Evolutionary conservation across 2,113 vertebrate species (phyloP), one percentile per base, ranked within the genome.

Genomic region (Sorex fumeus): DNA sequence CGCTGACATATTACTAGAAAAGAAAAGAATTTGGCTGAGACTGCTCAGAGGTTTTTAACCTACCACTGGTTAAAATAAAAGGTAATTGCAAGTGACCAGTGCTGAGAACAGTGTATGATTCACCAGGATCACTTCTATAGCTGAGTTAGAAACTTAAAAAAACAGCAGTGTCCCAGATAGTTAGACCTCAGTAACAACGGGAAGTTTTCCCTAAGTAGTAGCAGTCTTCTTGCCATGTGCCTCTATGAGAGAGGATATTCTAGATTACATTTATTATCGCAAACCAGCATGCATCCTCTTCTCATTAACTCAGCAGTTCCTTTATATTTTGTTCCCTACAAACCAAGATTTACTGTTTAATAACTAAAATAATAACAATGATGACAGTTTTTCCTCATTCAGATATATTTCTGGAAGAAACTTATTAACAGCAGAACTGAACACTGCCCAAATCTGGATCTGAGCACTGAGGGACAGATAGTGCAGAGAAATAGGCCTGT

Each of bases 371-470:
- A 72, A 50, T 30, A 71, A 34, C 81, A 12, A 76, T 72, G n/a
- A 32, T 92, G 70, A 53, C 19, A 36, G 3, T 8, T 87, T 88
- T 84, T 85, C 28, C 86, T 94, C 70, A 76, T 57, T 92, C 79
- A 50, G 85, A 79, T 62, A 5, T 79, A 25, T 88, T 94, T 95
- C 70, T 92, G 47, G 57, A 84, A 84, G 70, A n/a, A 77, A 40
- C n/a, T 70, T 32, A 0, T 87, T 71, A 50, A 79, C 67, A 86
- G 10, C n/a, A 80, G 72, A 30, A 60, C 40, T 64, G 25, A 82
- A 19, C 21, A 36, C 21, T 75, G 32, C 36, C 50, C 36, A 72
- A 47, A 36, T 87, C 75, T 75, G 57, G 67, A 47, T 85, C 57
- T 57, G 79, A 72, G 28, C 47, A 30, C 36, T 67, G 28, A 88